phyloP scores from a whole-genome alignment of 2,888 invertebrate genomes.

The Steinernema scapterisci region DNA sequence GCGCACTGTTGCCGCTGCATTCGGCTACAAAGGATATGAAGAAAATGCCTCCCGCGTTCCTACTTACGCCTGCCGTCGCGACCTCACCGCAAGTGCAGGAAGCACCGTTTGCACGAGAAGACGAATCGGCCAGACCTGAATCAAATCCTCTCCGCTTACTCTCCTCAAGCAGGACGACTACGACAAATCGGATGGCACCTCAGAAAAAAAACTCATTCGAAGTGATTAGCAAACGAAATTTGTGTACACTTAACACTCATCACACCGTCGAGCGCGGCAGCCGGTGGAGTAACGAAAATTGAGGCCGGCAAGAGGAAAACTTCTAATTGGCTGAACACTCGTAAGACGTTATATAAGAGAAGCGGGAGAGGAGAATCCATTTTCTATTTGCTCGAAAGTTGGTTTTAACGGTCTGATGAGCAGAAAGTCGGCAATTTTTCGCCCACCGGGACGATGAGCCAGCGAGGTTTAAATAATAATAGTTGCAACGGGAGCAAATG shows the following conservation, averaged over 20 bases:
- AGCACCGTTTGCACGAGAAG: too few species aligned
- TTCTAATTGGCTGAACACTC: slow-evolving; percentile 27
- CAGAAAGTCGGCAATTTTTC: too few species aligned
- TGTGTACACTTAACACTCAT: slow-evolving; percentile 30
- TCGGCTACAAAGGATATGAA: too few species aligned
- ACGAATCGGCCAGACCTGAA: too few species aligned
- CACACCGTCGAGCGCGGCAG: slow-evolving; percentile 28
- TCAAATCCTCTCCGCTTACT: neutral
- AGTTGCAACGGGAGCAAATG: too few species aligned
- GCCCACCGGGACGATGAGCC: too few species aligned
- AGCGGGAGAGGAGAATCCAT: neutral
- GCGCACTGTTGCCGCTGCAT: neutral
- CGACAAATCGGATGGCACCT: slow-evolving; percentile 25
- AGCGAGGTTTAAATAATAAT: too few species aligned
- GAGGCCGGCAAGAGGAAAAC: slow-evolving; percentile 19
- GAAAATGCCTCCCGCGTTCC: too few species aligned
- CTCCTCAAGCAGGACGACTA: neutral
- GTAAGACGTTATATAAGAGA: slow-evolving; percentile 17
- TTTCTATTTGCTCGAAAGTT: neutral
- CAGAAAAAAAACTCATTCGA: slow-evolving; percentile 20
- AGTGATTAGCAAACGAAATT: slow-evolving; percentile 27
- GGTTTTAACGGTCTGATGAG: neutral
- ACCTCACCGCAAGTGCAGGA: too few species aligned
- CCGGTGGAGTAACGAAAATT: slow-evolving; percentile 25
- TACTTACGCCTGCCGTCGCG: too few species aligned